Conservation (phyloP, 92 coral and sea anemone genomes). For the Heteractis magnifica region DNA sequence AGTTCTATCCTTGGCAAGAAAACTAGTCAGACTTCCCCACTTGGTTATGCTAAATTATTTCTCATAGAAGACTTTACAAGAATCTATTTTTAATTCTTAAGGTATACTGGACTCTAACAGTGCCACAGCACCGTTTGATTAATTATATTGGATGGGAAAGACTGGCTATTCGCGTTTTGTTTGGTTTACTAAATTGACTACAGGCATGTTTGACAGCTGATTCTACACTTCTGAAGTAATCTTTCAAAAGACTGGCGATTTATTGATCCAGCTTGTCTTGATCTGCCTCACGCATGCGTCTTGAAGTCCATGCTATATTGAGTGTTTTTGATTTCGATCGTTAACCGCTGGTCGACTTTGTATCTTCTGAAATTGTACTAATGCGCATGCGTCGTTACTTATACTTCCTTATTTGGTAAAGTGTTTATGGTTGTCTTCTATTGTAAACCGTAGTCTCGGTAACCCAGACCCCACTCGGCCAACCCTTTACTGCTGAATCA, state of each 20-base stretch:
- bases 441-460: too few species aligned
- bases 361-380: too few species aligned
- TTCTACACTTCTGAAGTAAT: not conserved
- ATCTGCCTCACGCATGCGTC: not conserved
- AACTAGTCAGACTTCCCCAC: too few species aligned
- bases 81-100: too few species aligned
- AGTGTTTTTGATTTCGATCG: too few species aligned
- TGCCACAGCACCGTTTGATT: not conserved
- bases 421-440: not conserved
- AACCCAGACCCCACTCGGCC: too few species aligned
- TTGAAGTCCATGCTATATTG: not conserved
- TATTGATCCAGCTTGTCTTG: constrained; percentile 1
- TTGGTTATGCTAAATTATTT: too few species aligned
- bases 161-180: not conserved
- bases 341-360: too few species aligned
- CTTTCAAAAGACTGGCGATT: not conserved
- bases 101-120: not conserved
- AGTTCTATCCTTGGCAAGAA: not conserved
- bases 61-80: too few species aligned
- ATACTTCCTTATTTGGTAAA: not conserved
- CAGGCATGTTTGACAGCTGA: not conserved
- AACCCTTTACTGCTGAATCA: too few species aligned
- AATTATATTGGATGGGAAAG: not conserved
- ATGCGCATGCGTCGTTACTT: not conserved
- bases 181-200: not conserved